Evolutionary conservation across 2,113 vertebrate genomes (phyloP), one percentile per base, ranked within the genome.

Genomic region (Psettodes erumei): DNA sequence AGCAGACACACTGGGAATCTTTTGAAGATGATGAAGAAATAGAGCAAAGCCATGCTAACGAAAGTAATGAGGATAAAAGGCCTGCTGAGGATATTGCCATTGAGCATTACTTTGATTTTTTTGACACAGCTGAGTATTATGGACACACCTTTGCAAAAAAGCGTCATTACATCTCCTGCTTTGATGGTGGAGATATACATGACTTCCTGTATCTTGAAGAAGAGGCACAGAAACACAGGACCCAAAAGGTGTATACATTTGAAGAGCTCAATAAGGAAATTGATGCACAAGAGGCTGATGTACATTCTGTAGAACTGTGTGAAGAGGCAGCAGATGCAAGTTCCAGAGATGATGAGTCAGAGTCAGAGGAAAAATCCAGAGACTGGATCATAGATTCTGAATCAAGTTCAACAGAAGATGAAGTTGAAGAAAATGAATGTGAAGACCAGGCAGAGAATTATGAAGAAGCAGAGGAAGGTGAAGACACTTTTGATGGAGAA

Each of bases 161-260:
- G 30, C 73, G 2, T 3, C 21, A 2, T 23, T 92, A 93, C 66
- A 82, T 90, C 50, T 93, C 92, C 12, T 92, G 91, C 61, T 93
- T 92, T 2, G 92, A 93, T 5, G 92, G 91, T 0, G 92, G 92
- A 13, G 92, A 91, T 40, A 65, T 93, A 28, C 77, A 91, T 3
- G 83, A 90, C 10, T n/a, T 25, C 0, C 61, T 92, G 12, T 50
- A 85, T 48, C 27, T 76, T 40, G 76, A 89, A 67, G 54, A 89
- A n/a, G 53, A 86, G 47, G 65, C 55, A 8, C 76, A 84, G 25
- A 77, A 53, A 47, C n/a, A 3, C 6, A 2, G 4, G 18, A 43
- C 12, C 30, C 68, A 75, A 25, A 68, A 58, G 35, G 21, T 18
- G 1, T 13, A 28, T 18, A 18, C 38, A 10, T 1, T 2, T 35